Conservation (phyloP, 2,888 invertebrate species). For the Periphyllus acericola region DNA sequence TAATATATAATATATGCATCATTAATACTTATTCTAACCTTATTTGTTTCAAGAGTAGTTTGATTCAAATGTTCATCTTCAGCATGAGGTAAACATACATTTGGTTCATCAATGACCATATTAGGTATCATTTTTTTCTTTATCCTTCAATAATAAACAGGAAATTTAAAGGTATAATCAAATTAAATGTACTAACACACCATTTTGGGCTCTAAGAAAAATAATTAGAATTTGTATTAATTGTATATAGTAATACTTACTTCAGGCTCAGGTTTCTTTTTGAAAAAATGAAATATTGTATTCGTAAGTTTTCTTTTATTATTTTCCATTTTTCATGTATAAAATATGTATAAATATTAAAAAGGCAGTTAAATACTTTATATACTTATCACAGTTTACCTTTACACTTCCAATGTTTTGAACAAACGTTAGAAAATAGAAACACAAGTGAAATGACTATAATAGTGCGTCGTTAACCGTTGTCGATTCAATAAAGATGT, state of each 20-base stretch:
- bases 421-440: not conserved
- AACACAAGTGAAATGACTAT: not conserved
- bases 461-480: too few species aligned
- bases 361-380: not conserved
- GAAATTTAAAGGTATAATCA: too few species aligned
- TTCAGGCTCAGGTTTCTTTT: constrained; percentile 5
- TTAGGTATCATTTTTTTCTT: too few species aligned
- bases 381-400: not conserved
- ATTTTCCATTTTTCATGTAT: constrained; percentile 11
- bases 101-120: too few species aligned
- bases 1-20: constrained; percentile 13
- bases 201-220: not conserved
- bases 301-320: constrained; percentile 3
- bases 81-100: too few species aligned
- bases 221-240: not conserved
- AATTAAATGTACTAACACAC: too few species aligned
- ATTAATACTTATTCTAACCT: not conserved
- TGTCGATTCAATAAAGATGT: too few species aligned
- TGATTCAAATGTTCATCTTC: too few species aligned
- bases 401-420: not conserved
- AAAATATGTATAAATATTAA: not conserved
- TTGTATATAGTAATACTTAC: not conserved
- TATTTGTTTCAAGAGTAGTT: too few species aligned
- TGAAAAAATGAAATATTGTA: constrained; percentile 3
- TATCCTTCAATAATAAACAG: too few species aligned